phyloP scores from a whole-genome alignment of 2,113 vertebrate genomes.

The Pluvialis apricaria region DNA sequence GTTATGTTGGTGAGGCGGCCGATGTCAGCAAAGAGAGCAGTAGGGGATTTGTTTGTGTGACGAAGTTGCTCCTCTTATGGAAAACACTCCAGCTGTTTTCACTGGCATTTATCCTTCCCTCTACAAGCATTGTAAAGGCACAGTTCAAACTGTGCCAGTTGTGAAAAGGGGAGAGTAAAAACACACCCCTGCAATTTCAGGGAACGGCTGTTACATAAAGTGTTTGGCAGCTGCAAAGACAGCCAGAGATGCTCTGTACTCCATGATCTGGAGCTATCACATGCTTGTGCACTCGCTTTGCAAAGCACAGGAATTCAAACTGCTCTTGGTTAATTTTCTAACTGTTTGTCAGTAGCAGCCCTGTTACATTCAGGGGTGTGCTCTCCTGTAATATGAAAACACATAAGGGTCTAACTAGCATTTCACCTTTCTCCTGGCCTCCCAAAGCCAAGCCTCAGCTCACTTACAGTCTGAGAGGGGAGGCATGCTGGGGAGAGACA shows the following conservation, averaged over 20 bases:
- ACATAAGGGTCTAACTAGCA: neutral
- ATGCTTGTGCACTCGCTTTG: neutral
- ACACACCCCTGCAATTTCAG: neutral
- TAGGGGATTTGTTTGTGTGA: conserved; percentile 29
- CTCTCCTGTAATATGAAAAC: neutral
- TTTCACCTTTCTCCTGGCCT: neutral
- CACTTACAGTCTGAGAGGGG: neutral
- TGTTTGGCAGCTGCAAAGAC: neutral
- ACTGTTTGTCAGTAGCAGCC: neutral
- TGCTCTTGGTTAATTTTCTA: neutral
- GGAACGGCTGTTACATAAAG: neutral
- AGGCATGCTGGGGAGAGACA: neutral
- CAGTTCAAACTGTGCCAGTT: conserved; percentile 11
- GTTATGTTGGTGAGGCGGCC: neutral
- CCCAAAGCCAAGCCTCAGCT: neutral
- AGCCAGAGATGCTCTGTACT: neutral
- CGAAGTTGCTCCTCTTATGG: neutral
- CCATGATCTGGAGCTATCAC: neutral
- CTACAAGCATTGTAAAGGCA: neutral
- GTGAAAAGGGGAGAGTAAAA: neutral
- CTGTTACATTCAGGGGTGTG: neutral
- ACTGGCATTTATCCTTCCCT: conserved; percentile 1
- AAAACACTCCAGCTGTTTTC: conserved; percentile 47
- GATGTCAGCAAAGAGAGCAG: conserved; percentile 33
- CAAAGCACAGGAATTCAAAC: neutral